phyloP scores from a whole-genome alignment of 1,140 invertebrate species.

The Carposina sasakii region DNA sequence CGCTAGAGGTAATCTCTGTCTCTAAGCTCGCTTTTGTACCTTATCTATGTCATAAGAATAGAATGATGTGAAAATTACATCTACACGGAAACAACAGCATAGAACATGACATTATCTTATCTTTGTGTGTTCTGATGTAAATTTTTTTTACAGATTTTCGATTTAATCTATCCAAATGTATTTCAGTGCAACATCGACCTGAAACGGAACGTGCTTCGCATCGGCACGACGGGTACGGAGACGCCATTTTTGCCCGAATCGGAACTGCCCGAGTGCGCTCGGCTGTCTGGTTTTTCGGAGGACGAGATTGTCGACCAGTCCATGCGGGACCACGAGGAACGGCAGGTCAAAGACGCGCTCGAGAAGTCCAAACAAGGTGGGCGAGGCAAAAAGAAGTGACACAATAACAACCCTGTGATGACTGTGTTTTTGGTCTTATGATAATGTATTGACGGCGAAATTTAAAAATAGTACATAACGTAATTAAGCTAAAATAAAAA shows the following conservation, averaged over 20 bases:
- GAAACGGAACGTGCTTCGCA: constrained; percentile 89
- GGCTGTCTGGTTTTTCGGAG: constrained; percentile 73
- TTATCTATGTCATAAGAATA: too few species aligned
- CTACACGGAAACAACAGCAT: too few species aligned
- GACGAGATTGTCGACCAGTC: constrained; percentile 70
- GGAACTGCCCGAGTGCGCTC: constrained; percentile 80
- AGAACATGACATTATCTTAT: too few species aligned
- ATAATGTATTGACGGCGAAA: too few species aligned
- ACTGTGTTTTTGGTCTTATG: too few species aligned
- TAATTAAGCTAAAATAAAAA: too few species aligned
- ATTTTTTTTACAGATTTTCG: background rate
- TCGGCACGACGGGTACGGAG: constrained; percentile 96
- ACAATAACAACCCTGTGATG: background rate
- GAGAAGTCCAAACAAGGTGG: constrained; percentile 71
- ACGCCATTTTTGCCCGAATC: constrained; percentile 92
- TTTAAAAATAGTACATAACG: too few species aligned
- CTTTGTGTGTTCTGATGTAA: too few species aligned
- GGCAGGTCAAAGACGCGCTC: constrained; percentile 64
- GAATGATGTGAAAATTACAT: too few species aligned
- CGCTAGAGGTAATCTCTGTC: too few species aligned
- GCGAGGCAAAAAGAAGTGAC: constrained; percentile 49
- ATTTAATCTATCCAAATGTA: background rate
- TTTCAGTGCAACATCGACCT: constrained; percentile 93
- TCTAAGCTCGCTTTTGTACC: too few species aligned
- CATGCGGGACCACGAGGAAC: constrained; percentile 45